phyloP scores from a whole-genome alignment of 2,888 invertebrate genomes.

The Eupeodes latifasciatus region DNA sequence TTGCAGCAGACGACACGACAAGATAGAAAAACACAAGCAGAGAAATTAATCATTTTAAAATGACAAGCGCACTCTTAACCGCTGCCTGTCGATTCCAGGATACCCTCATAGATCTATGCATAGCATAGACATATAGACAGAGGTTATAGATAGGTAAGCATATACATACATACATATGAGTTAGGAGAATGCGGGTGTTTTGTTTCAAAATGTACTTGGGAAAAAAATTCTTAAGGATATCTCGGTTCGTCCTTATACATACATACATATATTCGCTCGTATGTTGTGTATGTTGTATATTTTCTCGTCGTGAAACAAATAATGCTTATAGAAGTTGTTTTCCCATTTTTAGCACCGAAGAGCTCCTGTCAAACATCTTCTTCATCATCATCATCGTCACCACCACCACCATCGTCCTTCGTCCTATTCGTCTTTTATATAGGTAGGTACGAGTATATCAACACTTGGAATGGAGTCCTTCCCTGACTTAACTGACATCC shows the following conservation, averaged over 20 bases:
- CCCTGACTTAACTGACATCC: slow-evolving; percentile 64
- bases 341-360: slow-evolving; percentile 24
- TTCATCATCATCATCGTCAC: neutral
- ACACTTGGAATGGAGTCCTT: neutral
- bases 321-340: slow-evolving; percentile 64
- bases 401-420: neutral
- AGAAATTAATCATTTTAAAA: slow-evolving; percentile 74
- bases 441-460: slow-evolving; percentile 11
- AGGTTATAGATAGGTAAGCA: neutral
- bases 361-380: slow-evolving; percentile 11
- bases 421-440: slow-evolving; percentile 48
- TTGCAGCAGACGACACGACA: slow-evolving; percentile 48
- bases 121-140: neutral
- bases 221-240: slow-evolving; percentile 48
- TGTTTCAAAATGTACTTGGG: slow-evolving; percentile 17
- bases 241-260: neutral
- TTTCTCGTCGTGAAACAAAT: slow-evolving; percentile 53
- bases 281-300: slow-evolving; percentile 24
- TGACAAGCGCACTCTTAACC: slow-evolving; percentile 72
- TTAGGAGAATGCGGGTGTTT: neutral
- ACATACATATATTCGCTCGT: too few species aligned
- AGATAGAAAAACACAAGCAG: slow-evolving; percentile 64
- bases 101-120: neutral
- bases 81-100: slow-evolving; percentile 60
- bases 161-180: too few species aligned